Conservation (phyloP, 23 tunicate genomes). For the Diplosoma virens region DNA sequence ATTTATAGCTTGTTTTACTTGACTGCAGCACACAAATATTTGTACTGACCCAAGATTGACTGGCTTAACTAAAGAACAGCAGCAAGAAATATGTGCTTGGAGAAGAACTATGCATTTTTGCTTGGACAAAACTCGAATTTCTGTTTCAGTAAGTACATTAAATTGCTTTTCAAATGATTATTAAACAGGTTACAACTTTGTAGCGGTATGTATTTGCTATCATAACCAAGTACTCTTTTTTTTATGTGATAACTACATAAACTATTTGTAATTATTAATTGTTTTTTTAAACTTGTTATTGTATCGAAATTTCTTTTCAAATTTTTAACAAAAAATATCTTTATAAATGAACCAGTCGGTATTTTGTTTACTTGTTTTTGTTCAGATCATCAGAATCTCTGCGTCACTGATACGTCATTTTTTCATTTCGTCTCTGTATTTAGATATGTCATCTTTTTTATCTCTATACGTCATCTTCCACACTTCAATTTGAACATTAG, state of each 20-base stretch:
- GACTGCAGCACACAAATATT: constrained; percentile 13
- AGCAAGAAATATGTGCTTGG: constrained; percentile 52
- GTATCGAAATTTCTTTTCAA: too few species aligned
- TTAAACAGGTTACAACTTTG: neutral
- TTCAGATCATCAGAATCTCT: too few species aligned
- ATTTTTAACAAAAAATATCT: too few species aligned
- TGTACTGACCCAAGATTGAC: constrained; percentile 63
- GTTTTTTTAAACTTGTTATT: too few species aligned
- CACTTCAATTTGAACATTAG: too few species aligned
- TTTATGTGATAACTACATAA: neutral
- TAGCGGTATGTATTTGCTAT: too few species aligned
- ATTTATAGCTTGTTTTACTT: too few species aligned
- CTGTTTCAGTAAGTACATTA: constrained; percentile 34
- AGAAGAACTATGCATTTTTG: constrained; percentile 58
- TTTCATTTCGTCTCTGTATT: neutral
- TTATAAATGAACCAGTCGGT: too few species aligned
- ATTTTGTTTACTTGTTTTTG: too few species aligned
- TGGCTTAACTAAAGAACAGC: constrained; percentile 28
- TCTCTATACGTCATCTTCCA: too few species aligned
- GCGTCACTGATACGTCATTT: neutral
- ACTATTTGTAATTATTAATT: neutral
- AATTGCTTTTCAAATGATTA: too few species aligned
- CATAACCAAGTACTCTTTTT: too few species aligned
- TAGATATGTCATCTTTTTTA: neutral
- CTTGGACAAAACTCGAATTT: constrained; percentile 2